Evolutionary conservation across 2,113 vertebrate genomes (phyloP), one percentile per base, ranked within the genome.

Genomic region (Gallinago paraguaiae): DNA sequence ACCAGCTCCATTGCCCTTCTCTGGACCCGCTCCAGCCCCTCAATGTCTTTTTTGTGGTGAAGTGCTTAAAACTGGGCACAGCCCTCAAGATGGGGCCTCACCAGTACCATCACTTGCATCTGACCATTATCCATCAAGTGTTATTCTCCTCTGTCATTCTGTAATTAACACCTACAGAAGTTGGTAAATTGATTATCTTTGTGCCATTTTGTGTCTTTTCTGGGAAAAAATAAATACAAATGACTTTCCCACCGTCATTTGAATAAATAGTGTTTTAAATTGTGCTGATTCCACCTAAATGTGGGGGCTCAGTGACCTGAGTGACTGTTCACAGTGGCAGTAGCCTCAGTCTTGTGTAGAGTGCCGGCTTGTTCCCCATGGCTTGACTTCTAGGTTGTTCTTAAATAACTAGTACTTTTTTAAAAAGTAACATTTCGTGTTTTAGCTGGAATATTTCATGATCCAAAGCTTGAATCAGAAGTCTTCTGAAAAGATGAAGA

Each of bases 391-490:
- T 80, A 72, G 18, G 22, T 60, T 82, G 19, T 41, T 56, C 46
- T 51, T 71, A 68, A 71, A 67, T 56, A 22, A 31, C 53, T 69
- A 53, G 11, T 20, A 0, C 16, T 86, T 87, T 48, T 88, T 41
- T 16, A 17, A 82, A 82, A 82, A 18, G 76, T 60, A 12, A 12
- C 33, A 22, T 82, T 95, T 96, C 8, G 3, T 95, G 25, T 97
- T 98, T 88, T 96, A 99, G 99, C 96, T 99, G 98, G 99, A 99
- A 94, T 99, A 99, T 98, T 99, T 99, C 97, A 99, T 99, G 98
- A 99, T 99, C 88, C 99, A 99, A 98, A 98, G 98, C 98, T 98
- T 99, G 97, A 99, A 99, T 97, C 98, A 99, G 97, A 99, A 99
- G 98, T 98, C 99, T 76, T 98, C 99, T 95, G 98, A 99, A 91